Base-by-base conservation (phyloP, 2,888 invertebrate species). In the Leucoptera coffeella region DNA sequence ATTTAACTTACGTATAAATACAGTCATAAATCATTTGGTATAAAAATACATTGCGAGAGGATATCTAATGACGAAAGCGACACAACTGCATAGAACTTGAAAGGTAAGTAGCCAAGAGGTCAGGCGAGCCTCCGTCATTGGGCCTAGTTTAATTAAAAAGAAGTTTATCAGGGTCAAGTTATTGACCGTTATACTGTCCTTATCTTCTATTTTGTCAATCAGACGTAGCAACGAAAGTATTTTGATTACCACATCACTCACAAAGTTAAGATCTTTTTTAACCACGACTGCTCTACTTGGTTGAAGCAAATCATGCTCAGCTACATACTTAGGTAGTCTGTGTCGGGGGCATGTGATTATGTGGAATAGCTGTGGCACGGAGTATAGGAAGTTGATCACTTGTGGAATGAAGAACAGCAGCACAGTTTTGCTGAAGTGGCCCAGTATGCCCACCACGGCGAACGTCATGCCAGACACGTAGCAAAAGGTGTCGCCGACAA, bases 381-480 rank as follows among this genome's bases (percentile, higher is more conserved):
- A 97, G 56, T 95, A 97, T 8, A 99, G 38, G 52, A 99, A 99
- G 59, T 97, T 96, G 29, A 86, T 77, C 40, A 96, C 83, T 79
- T 99, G 99, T 5, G 99, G 99, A 32, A 99, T 78, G 56, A 99
- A 96, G 61, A 99, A 99, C 10, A 99, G 69, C 30, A 99, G 59
- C 40, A 95, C 80, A 0, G 99, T 99, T 78, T 99, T 99, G 69
- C 95, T 95, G 55, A 99, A 99, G 60, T 97, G 97, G 6, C 99
- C 95, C 33, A 99, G 69, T 42, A 99, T 99, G 22, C 92, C 97
- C 25, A 97, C 96, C 14, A 97, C 97, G 10, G 99, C 99, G 65
- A 99, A 95, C 20, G 96, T 93, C 97, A 99, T 99, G 30, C 99
- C 99, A 17, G 97, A 91, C 47, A 97, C 91, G 58, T 99, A 99